A percentile compares a stretch with the other conserved stretches of the same genome.
phyloP scores from a whole-genome alignment of 2,113 vertebrate genomes.

The Grammomys dolichurus region DNA sequence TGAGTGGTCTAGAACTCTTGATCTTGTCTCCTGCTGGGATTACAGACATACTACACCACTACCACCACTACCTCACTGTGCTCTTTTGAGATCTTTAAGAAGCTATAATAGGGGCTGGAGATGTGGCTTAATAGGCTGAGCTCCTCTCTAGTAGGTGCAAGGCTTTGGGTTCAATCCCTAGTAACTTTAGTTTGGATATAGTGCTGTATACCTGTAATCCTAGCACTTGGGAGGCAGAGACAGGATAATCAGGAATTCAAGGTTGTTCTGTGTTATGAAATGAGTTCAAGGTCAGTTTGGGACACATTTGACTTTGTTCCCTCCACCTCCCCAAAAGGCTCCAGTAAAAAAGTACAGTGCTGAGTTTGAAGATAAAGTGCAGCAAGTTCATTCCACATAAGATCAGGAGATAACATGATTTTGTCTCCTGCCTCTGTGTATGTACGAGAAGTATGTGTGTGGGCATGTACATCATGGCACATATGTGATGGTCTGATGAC shows the following conservation, averaged over 20 bases:
- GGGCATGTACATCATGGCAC: background rate
- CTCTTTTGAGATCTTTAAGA: background rate
- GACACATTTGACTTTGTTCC: background rate
- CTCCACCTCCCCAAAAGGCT: background rate
- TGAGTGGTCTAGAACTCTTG: background rate
- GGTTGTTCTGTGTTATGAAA: background rate
- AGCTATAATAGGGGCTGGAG: background rate
- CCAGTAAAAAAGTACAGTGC: constrained; percentile 24
- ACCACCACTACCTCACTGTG: too few species aligned
- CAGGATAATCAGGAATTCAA: background rate
- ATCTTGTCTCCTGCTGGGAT: background rate
- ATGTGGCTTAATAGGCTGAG: background rate
- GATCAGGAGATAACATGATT: constrained; percentile 31
- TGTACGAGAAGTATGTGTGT: background rate
- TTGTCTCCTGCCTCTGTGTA: background rate
- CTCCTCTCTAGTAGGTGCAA: background rate
- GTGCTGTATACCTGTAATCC: too few species aligned
- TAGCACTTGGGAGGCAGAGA: background rate
- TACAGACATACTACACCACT: background rate
- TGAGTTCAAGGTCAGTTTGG: background rate
- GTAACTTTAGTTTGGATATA: background rate
- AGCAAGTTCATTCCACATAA: background rate
- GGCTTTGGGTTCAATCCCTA: background rate
- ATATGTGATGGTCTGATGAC: background rate
- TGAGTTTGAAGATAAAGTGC: constrained; percentile 12